Conservation (phyloP, 2,113 vertebrate genomes). For the Erpornis zantholeuca region DNA sequence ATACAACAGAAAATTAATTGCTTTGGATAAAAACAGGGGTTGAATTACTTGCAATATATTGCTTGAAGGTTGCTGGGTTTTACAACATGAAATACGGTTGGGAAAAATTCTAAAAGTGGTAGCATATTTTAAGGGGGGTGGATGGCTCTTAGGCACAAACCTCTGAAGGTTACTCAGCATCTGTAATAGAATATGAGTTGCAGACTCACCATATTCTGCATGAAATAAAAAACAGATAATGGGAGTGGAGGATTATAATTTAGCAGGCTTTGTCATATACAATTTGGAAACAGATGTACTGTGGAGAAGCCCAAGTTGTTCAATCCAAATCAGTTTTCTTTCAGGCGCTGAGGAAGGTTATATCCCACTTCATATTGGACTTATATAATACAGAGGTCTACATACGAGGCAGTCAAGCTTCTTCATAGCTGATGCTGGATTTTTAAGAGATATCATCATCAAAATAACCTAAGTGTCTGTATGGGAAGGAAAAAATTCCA, state of each 20-base stretch:
- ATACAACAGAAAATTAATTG: neutral
- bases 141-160: neutral
- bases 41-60: neutral
- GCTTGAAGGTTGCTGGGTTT: neutral
- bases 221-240: neutral
- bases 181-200: neutral
- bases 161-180: neutral
- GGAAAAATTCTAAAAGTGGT: neutral
- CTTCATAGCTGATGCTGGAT: neutral
- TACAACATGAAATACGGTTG: neutral
- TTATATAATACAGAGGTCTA: neutral
- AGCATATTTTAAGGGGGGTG: neutral
- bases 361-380: neutral
- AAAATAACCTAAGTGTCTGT: neutral
- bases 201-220: neutral
- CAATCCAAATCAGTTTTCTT: neutral
- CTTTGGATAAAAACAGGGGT: neutral
- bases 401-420: neutral
- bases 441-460: neutral
- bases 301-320: neutral
- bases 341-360: neutral
- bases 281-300: neutral
- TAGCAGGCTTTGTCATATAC: neutral
- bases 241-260: neutral
- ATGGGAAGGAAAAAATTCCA: neutral